Base-by-base conservation (phyloP, 1,140 invertebrate species). In the Medauroidea extradentata region DNA sequence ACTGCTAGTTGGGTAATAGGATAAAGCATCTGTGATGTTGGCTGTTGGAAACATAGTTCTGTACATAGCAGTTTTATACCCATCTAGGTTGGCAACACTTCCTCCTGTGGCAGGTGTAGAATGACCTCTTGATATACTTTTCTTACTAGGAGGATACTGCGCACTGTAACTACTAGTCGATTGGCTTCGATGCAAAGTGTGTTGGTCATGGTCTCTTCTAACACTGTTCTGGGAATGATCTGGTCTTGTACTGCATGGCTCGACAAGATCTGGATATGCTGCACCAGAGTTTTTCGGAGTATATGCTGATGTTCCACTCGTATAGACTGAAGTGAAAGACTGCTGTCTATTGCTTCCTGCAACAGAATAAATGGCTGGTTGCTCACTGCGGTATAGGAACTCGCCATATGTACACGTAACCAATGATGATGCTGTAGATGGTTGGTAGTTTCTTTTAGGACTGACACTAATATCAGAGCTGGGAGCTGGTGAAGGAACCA, bases 11-110 rank as follows among this genome's bases (percentile, higher is more conserved):
- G 87, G 87, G 71, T 90, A 89, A 62, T 90, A 90, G 0, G 85
- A 85, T 39, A 89, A 72, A 18, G 86, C 86, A 68, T 89, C 87
- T 0, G 87, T 89, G 24, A 89, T 83, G 69, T 87, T 88, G 16
- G 84, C 83, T 1, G 83, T 80, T 38, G 85, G 86, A 70, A 86
- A 88, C 76, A 82, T 85, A 14, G 81, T 79, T 27, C 84, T 77
- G 66, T 86, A 84, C 70, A 83, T 79, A 2, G 78, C 77, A 21
- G 74, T 75, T 75, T 86, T 87, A 67, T 86, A 86, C 42, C 79
- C 81, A 63, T 88, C 86, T 70, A 85, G 80, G 66, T 83, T 81
- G 60, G 79, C 73, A 57, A 83, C 71, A 19, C 77, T 73, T 54
- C 85, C 81, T 42, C 74, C 77, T 61, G 67, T 71, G 16, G 41